These are phyloP conservation scores for Cyanocitta stelleri DNA, from an alignment of 2,113 vertebrate genomes.

Conservation along the genomic window DNA sequence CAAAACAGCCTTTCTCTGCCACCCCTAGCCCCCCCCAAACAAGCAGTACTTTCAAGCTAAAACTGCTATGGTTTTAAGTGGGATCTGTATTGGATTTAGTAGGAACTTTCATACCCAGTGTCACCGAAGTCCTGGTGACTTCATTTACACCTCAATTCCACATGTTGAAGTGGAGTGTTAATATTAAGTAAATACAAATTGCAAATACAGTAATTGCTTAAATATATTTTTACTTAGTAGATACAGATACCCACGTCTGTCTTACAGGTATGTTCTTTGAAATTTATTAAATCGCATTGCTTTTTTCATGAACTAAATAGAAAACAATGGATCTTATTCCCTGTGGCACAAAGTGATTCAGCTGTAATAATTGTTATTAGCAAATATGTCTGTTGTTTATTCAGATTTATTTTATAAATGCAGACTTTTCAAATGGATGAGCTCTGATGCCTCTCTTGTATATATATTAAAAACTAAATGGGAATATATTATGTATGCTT, in stretches of 20 bases:
- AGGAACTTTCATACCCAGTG: neutral
- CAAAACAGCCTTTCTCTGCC: neutral
- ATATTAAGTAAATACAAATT: neutral
- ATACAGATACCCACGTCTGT: neutral
- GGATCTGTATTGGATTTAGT: neutral
- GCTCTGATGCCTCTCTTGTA: neutral
- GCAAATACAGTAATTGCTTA: neutral
- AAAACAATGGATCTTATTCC: neutral
- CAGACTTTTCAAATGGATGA: neutral
- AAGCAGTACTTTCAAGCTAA: neutral
- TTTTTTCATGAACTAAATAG: neutral
- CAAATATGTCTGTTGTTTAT: neutral
- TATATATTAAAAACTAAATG: neutral
- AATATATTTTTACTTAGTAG: neutral
- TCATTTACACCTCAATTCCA: neutral
- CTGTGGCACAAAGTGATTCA: neutral
- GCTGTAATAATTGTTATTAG: neutral
- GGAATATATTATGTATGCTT: neutral
- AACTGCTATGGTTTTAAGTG: neutral
- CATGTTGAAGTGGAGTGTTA: neutral
- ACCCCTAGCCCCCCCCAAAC: rapidly evolving
- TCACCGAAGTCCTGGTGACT: neutral
- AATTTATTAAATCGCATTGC: neutral
- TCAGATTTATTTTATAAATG: neutral
- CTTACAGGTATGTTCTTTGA: neutral